Evolutionary conservation across 2,888 invertebrate genomes (phyloP).

Genomic region (Athrips mouffetella): DNA sequence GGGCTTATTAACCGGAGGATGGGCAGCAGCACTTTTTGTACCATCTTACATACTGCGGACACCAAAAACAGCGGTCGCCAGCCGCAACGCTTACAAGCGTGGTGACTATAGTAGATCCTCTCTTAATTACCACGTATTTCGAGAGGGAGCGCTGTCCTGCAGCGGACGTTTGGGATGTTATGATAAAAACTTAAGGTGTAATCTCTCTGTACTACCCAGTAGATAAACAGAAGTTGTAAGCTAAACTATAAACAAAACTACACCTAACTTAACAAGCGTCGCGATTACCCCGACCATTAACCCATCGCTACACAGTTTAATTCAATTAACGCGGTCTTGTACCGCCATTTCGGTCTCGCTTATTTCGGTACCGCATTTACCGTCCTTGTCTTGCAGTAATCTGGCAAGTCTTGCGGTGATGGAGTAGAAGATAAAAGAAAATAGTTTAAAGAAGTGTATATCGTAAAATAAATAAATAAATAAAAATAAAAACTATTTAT

Average conservation of each 20-base stretch:
- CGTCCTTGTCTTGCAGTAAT: conserved; percentile 32
- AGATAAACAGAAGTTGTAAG: background rate
- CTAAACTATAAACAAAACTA: background rate
- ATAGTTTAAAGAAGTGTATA: background rate
- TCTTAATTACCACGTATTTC: too few relatives aligned
- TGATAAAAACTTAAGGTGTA: too few relatives aligned
- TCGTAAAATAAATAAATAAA: too few relatives aligned
- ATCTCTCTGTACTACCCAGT: background rate
- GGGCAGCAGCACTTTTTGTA: too few relatives aligned
- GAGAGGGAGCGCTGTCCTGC: too few relatives aligned
- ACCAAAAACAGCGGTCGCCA: too few relatives aligned
- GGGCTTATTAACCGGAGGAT: too few relatives aligned
- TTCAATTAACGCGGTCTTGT: conserved; percentile 16
- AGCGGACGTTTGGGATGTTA: too few relatives aligned
- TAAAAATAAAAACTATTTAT: too few relatives aligned
- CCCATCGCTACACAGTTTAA: conserved; percentile 31
- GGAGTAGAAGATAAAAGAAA: background rate
- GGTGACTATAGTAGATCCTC: too few relatives aligned
- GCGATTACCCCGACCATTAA: conserved; percentile 42
- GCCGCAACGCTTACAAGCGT: too few relatives aligned
- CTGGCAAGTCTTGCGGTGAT: conserved; percentile 23
- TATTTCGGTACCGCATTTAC: background rate
- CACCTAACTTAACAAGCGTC: conserved; percentile 19
- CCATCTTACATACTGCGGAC: too few relatives aligned
- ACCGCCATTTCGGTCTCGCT: conserved; percentile 7